These are phyloP conservation scores for Mythimna impura DNA, from an alignment of 2,888 invertebrate species.

Conservation along the genomic window DNA sequence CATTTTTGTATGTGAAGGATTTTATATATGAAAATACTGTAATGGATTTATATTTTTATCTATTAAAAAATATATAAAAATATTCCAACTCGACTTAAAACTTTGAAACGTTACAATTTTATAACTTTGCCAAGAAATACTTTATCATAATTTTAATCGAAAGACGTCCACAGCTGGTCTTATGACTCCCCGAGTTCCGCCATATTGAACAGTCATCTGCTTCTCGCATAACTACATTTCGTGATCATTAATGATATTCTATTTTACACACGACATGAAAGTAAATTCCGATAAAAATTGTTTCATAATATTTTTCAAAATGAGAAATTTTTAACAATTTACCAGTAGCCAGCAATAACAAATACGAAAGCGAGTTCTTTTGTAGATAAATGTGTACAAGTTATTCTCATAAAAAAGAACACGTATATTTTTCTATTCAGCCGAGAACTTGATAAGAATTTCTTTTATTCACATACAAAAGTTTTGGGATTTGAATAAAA, in stretches of 20 bases:
- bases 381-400: conserved; percentile 27
- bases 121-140: too few species aligned
- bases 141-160: neutral
- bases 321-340: conserved; percentile 10
- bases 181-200: neutral
- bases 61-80: too few species aligned
- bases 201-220: neutral
- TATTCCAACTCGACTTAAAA: too few species aligned
- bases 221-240: neutral
- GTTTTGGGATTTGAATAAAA: conserved; percentile 47
- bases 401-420: conserved; percentile 44
- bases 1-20: too few species aligned
- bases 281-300: neutral
- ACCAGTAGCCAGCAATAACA: conserved; percentile 2
- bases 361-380: conserved; percentile 20
- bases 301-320: conserved; percentile 5
- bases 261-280: neutral
- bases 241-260: too few species aligned
- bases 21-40: too few species aligned
- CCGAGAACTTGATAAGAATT: conserved; percentile 39
- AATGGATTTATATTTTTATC: too few species aligned
- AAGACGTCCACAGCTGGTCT: neutral
- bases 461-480: conserved; percentile 43
- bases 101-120: too few species aligned
- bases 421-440: conserved; percentile 50